Percentiles rank a stretch among this genome's conserved stretches.
Conservation (phyloP, 2,797 vertebrate species). For the Pteronotus mesoamericanus region DNA sequence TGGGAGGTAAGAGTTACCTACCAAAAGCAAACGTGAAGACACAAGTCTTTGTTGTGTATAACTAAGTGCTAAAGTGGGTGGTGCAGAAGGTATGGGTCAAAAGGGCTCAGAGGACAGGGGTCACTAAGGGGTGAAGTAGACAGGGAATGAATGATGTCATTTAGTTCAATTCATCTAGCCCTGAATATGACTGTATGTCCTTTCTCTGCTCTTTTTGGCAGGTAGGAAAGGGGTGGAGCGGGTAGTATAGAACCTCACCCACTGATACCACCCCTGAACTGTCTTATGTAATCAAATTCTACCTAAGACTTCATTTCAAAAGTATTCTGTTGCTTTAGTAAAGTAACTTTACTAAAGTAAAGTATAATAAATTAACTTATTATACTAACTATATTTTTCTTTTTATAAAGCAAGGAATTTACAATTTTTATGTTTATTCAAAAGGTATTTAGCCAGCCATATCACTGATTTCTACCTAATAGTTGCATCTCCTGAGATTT, state of each 20-base stretch:
- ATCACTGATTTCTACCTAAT: neutral
- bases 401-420: neutral
- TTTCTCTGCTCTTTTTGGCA: neutral
- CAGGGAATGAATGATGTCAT: neutral
- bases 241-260: neutral
- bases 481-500: neutral
- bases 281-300: neutral
- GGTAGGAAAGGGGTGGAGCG: neutral
- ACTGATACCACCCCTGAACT: neutral
- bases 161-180: neutral
- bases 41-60: neutral
- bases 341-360: too few species aligned
- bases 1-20: neutral
- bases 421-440: neutral
- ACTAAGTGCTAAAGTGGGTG: neutral
- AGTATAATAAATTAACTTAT: too few species aligned
- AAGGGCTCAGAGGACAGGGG: neutral
- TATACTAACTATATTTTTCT: neutral
- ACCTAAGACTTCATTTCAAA: constrained; percentile 1
- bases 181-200: neutral
- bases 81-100: neutral
- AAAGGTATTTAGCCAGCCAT: neutral
- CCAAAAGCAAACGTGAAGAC: neutral
- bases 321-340: neutral
- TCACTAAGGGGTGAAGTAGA: neutral